These are phyloP conservation scores for Scaptodrosophila lebanonensis DNA, from an alignment of 1,140 invertebrate species.

Conservation along the genomic window DNA sequence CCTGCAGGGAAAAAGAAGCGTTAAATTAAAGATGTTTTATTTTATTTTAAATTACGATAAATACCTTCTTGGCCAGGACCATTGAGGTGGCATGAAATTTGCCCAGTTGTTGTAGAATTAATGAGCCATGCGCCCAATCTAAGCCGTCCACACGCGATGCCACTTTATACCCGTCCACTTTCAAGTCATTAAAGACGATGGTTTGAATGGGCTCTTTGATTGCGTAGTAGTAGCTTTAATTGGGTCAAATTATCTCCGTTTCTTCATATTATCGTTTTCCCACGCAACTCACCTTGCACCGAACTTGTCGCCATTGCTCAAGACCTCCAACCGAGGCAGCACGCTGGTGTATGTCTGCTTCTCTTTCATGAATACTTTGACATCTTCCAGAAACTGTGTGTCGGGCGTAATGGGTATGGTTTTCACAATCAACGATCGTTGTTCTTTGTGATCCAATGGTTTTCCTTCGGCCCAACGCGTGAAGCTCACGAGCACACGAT, in stretches of 20 bases:
- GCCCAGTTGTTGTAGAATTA: constrained; percentile 58
- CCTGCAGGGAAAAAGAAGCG: constrained; percentile 13
- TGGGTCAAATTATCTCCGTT: neutral
- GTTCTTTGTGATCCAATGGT: constrained; percentile 18
- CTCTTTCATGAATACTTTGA: constrained; percentile 63
- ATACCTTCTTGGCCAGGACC: constrained; percentile 62
- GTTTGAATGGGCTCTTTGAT: constrained; percentile 61
- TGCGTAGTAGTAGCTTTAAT: constrained; percentile 78
- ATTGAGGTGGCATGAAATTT: constrained; percentile 73
- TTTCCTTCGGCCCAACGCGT: constrained; percentile 29
- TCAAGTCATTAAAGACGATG: constrained; percentile 69
- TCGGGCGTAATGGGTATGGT: constrained; percentile 62
- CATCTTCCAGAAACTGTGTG: constrained; percentile 62
- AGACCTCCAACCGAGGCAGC: constrained; percentile 54
- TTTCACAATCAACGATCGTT: constrained; percentile 62
- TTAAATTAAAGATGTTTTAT: neutral
- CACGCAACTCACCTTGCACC: constrained; percentile 51
- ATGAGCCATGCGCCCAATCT: constrained; percentile 57
- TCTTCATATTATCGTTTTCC: neutral
- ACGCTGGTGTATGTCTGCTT: constrained; percentile 65
- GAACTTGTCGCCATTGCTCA: constrained; percentile 46
- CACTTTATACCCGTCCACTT: constrained; percentile 50
- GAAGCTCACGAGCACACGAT: constrained; percentile 50
- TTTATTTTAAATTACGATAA: too few species aligned
- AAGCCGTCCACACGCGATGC: constrained; percentile 59